These are phyloP conservation scores for Seira ritae DNA, from an alignment of 2,888 invertebrate species.

Conservation along the genomic window DNA sequence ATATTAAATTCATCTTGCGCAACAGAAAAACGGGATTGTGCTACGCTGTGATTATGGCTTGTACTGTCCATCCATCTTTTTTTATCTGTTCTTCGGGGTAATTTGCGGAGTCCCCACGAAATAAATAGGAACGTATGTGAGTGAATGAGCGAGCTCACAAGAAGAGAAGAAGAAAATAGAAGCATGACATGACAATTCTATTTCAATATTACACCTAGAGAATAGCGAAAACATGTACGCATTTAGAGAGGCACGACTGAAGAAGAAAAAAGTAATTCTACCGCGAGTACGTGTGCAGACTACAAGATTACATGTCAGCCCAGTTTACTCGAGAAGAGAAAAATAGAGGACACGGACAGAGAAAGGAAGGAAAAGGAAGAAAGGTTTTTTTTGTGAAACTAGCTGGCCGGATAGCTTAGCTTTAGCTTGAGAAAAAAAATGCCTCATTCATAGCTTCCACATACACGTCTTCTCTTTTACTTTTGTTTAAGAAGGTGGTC, in stretches of 20 bases:
- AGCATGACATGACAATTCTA: constrained; percentile 18
- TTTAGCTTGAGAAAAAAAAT: no score
- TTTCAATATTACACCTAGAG: constrained; percentile 11
- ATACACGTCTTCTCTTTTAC: not conserved
- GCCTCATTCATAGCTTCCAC: constrained; percentile 5
- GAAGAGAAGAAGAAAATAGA: not conserved
- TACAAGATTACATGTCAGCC: constrained; percentile 52
- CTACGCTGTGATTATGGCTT: constrained; percentile 14
- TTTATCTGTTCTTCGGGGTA: constrained; percentile 10
- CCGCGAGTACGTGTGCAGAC: constrained; percentile 49
- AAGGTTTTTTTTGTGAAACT: not conserved
- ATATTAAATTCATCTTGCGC: constrained; percentile 13
- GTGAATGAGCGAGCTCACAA: no score
- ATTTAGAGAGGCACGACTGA: constrained; percentile 38
- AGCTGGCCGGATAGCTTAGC: not conserved
- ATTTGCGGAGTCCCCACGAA: constrained; percentile 1
- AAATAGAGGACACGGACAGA: constrained; percentile 18
- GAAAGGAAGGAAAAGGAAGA: not conserved
- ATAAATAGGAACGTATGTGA: constrained; percentile 4
- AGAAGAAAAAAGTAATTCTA: constrained; percentile 47
- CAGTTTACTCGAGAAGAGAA: constrained; percentile 12
- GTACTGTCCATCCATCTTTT: constrained; percentile 18
- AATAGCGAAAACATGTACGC: constrained; percentile 5
- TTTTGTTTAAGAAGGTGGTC: not conserved
- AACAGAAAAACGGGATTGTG: constrained; percentile 5